Evolutionary conservation across 2,113 vertebrate species (phyloP).

Genomic region (Arothron firmamentum): DNA sequence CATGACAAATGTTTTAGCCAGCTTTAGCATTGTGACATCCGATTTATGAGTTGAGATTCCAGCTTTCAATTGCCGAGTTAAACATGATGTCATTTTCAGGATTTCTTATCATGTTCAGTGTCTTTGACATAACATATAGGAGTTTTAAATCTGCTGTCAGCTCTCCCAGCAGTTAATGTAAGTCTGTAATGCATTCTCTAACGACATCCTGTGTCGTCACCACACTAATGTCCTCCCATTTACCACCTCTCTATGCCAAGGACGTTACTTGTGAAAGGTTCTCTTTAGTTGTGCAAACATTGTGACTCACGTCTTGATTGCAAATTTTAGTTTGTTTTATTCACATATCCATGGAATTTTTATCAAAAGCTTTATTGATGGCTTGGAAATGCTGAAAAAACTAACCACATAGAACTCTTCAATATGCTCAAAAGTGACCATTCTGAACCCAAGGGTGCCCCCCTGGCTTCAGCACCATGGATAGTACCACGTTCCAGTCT

Average conservation of each 20-base stretch:
- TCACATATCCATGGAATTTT: background rate
- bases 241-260: background rate
- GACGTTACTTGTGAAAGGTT: background rate
- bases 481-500: constrained; percentile 35
- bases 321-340: background rate
- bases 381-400: background rate
- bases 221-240: background rate
- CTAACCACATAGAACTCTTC: background rate
- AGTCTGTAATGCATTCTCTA: background rate
- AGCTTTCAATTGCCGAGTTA: constrained; percentile 21
- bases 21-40: constrained; percentile 38
- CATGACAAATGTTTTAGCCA: constrained; percentile 47
- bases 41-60: constrained; percentile 30
- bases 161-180: background rate
- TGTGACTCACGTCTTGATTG: background rate
- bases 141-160: background rate
- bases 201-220: background rate
- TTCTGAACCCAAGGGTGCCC: constrained; percentile 10
- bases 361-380: background rate
- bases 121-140: constrained; percentile 1
- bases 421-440: background rate
- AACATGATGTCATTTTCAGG: constrained; percentile 30
- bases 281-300: background rate
- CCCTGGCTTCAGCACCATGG: constrained; percentile 60
- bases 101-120: background rate